phyloP scores from a whole-genome alignment of 2,888 invertebrate species.

The Mythimna impura region DNA sequence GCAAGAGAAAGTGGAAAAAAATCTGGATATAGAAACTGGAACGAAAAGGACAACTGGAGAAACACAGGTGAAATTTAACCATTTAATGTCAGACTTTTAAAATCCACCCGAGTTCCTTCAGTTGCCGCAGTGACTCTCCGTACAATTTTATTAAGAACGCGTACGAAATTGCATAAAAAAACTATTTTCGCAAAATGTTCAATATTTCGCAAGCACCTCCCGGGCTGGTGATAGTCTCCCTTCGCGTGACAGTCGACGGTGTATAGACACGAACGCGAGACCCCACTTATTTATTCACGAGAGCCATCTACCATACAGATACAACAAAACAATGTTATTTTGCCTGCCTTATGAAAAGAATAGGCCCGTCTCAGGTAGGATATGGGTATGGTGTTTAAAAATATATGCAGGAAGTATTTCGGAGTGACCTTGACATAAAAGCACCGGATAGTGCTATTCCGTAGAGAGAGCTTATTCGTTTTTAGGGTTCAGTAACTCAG shows the following conservation, averaged over 20 bases:
- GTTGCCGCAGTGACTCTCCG: too few species aligned
- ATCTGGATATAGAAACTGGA: too few species aligned
- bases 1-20: too few species aligned
- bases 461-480: not conserved
- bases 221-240: not conserved
- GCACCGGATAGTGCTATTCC: not conserved
- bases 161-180: not conserved
- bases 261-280: slow-evolving; percentile 55
- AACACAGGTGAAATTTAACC: too few species aligned
- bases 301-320: slow-evolving; percentile 32
- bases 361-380: not conserved
- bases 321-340: slow-evolving; percentile 56
- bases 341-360: slow-evolving; percentile 24
- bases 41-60: too few species aligned
- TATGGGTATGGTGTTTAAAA: slow-evolving; percentile 22
- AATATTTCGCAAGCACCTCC: slow-evolving; percentile 29
- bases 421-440: not conserved
- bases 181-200: not conserved
- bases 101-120: too few species aligned
- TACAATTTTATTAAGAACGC: too few species aligned
- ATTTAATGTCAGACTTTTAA: too few species aligned
- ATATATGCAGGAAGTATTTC: not conserved
- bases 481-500: too few species aligned
- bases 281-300: slow-evolving; percentile 72
- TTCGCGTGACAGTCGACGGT: slow-evolving; percentile 67